Conservation (phyloP, 2,113 vertebrate genomes). For the Hipposideros armiger region DNA sequence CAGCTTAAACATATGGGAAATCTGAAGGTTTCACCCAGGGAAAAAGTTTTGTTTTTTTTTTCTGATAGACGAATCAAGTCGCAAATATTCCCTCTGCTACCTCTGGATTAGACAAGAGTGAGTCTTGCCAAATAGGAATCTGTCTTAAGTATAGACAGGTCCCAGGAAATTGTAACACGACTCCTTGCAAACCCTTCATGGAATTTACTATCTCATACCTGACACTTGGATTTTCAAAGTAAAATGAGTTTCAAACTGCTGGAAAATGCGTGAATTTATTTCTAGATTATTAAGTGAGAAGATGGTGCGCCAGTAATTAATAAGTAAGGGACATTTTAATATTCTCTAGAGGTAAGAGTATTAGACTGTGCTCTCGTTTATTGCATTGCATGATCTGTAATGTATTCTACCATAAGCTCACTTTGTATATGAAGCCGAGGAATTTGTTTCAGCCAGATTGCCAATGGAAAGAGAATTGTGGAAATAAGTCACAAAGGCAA, state of each 20-base stretch:
- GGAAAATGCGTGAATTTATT: slow-evolving; percentile 43
- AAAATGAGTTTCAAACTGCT: slow-evolving; percentile 55
- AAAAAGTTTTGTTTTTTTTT: not conserved
- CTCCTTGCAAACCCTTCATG: not conserved
- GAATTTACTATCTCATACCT: not conserved
- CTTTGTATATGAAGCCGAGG: slow-evolving; percentile 67
- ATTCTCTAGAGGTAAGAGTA: not conserved
- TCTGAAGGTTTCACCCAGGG: not conserved
- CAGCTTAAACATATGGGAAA: not conserved
- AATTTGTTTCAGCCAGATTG: slow-evolving; percentile 71
- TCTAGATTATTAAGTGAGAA: slow-evolving; percentile 50
- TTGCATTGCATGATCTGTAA: slow-evolving; percentile 46
- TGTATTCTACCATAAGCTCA: slow-evolving; percentile 20
- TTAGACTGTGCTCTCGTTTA: not conserved
- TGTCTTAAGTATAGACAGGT: not conserved
- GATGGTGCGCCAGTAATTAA: not conserved
- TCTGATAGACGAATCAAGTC: not conserved
- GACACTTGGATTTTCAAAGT: slow-evolving; percentile 1
- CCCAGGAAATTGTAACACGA: slow-evolving; percentile 23
- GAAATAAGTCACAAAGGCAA: slow-evolving; percentile 78
- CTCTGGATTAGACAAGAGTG: not conserved
- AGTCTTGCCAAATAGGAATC: not conserved
- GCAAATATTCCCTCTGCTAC: not conserved
- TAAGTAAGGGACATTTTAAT: slow-evolving; percentile 55
- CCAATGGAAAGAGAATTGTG: slow-evolving; percentile 74